phyloP scores from a whole-genome alignment of 64 coral and sea anemone species.

The Acropora tenuis region DNA sequence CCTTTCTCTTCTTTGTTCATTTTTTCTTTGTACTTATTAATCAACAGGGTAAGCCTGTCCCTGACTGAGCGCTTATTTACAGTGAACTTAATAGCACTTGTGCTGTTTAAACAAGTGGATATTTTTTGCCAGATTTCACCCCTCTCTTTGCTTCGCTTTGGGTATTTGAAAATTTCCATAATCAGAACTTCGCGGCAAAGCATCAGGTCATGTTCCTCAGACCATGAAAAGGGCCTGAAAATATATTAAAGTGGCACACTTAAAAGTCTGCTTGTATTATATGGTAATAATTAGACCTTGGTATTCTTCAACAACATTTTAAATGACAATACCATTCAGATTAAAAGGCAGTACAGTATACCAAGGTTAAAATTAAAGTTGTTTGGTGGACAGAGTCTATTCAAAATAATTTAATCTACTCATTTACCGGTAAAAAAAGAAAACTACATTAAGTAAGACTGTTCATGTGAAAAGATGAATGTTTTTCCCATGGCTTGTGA shows the following conservation, averaged over 20 bases:
- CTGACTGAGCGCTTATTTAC: conserved; percentile 57
- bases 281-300: background rate
- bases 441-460: conserved; percentile 5
- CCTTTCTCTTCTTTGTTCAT: conserved; percentile 43
- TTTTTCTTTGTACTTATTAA: conserved; percentile 45
- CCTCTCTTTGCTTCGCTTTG: conserved; percentile 51
- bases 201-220: conserved; percentile 43
- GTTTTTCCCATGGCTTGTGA: background rate
- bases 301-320: background rate
- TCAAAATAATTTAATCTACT: background rate
- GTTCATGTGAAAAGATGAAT: background rate
- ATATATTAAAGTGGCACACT: no score
- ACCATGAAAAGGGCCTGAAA: conserved; percentile 34
- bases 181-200: conserved; percentile 43
- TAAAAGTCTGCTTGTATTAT: no score
- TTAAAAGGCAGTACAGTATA: background rate
- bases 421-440: background rate
- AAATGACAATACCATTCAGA: background rate
- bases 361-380: background rate
- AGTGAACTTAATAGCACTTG: conserved; percentile 6
- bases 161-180: conserved; percentile 20
- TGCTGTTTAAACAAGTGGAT: conserved; percentile 30
- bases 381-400: background rate
- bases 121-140: conserved; percentile 55
- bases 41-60: conserved; percentile 42